Evolutionary conservation across 2,888 invertebrate species (phyloP), one percentile per base, ranked within the genome.

Genomic region (Oscheius myriophilus): DNA sequence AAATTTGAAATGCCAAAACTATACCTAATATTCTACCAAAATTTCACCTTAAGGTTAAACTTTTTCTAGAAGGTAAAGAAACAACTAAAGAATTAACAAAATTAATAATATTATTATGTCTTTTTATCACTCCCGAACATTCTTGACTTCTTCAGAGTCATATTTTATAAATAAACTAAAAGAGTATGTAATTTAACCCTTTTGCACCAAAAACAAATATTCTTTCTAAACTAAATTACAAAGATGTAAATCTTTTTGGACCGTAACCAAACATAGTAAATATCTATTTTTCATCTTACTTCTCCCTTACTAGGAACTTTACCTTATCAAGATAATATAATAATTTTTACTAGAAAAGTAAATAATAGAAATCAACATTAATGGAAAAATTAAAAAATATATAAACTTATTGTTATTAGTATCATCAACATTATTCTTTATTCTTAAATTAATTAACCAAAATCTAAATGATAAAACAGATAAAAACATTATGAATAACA

Each of bases 381-480:
- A 45, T 23, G 71, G 71, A 25, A 72, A 69, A 53, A 75, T 21
- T 39, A 70, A 23, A 67, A 72, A 76, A 77, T 69, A 73, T 54
- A 67, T 66, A 46, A 69, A 45, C 52, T 71, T 70, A 72, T 69
- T 70, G 69, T 75, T 76, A 49, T 4, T 33, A 39, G 45, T 39
- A 45, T 43, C 42, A 26, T 62, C 62, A 53, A 62, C 45, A 71
- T 72, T 69, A 70, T 65, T 62, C 53, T 75, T 75, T 49, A 71
- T 71, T 23, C 76, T 75, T 39, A 77, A 69, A 72, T 72, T 75
- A 69, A 79, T 70, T 51, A 79, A 55, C 55, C 75, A 90, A 87
- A 91, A 80, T 73, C 90, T 90, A 87, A 91, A 90, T 90, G 90
- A 67, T 63, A 78, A 70, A 59, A 69, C 67, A 52, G 75, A 78